Evolutionary conservation across 2,888 invertebrate genomes (phyloP), one percentile per base, ranked within the genome.

Genomic region (Lutraria lutraria): DNA sequence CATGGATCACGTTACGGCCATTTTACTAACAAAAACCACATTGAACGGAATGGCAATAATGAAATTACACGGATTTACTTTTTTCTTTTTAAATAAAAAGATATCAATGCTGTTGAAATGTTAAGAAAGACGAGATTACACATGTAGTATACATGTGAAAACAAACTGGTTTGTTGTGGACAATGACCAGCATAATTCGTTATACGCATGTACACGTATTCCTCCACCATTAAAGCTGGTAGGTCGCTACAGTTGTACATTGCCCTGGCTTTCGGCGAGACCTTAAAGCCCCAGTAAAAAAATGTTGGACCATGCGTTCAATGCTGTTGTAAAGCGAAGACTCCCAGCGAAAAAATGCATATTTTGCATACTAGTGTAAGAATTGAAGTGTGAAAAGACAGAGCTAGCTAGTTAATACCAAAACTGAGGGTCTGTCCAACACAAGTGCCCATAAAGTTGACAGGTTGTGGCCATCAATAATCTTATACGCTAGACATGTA

Each of bases 1-100:
- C 16, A 31, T 34, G 19, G 29, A 76, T 76, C 76, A 76, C 76
- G 34, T 76, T 76, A 76, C 34, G 76, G 76, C 76, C 76, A 76
- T 34, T 76, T 72, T 76, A 76, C 15, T 16, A 76, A 76, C 19
- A 34, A 76, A 56, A 76, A 76, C 76, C 76, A 19, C 76, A 34
- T 19, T 16, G 16, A 76, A 29, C 15, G 6, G 31, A 31, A 34
- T 31, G 34, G 15, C 34, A 13, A 34, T 76, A 76, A 76, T 76
- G 76, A 76, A 76, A 76, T 76, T 34, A 76, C 19, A 31, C 76
- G 76, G 76, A 34, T 34, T 76, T 76, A 34, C 12, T 34, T 76
- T 31, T 76, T 76, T 34, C 34, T 16, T 34, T 76, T 76, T 76
- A 76, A 76, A 34, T 76, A 19, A 31, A 76, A 76, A 31, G 34